A percentile compares a stretch with the other conserved stretches of the same genome.
Evolutionary conservation across 2,797 vertebrate species (phyloP).

Genomic region (Tenualosa ilisha): DNA sequence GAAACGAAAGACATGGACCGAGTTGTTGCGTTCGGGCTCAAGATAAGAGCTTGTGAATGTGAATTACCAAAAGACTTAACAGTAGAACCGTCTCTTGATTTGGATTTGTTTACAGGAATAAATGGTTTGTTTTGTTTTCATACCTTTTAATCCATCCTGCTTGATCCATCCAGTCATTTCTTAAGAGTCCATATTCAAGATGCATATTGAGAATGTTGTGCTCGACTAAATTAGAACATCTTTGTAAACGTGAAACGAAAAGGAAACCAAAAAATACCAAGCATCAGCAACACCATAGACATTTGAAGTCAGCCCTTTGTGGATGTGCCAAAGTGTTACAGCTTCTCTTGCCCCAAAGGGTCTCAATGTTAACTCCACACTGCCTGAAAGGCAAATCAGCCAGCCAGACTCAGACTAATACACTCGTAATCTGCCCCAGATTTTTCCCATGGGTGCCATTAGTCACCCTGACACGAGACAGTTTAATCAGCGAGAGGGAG

Average conservation of each 20-base stretch:
- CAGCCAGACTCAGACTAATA: conserved; percentile 24
- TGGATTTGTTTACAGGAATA: not conserved
- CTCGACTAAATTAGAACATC: not conserved
- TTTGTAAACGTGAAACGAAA: not conserved
- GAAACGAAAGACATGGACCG: not conserved
- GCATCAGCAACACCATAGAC: not conserved
- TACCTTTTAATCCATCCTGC: not conserved
- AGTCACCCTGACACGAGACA: conserved; percentile 46
- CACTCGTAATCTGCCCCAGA: conserved; percentile 38
- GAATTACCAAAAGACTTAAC: not conserved
- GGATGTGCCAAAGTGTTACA: not conserved
- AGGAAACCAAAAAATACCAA: not conserved
- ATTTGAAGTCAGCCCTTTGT: not conserved
- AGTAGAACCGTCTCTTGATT: not conserved
- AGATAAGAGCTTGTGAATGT: conserved; percentile 9
- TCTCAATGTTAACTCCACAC: conserved; percentile 16
- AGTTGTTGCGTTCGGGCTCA: not conserved
- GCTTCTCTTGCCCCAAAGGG: not conserved
- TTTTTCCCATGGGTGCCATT: conserved; percentile 45
- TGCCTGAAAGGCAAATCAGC: conserved; percentile 33
- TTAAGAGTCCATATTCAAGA: not conserved
- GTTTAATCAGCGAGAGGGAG: conserved; percentile 48
- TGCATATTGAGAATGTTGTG: not conserved
- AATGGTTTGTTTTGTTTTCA: not conserved
- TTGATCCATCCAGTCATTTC: not conserved